Base-by-base conservation (phyloP, 2,113 vertebrate species). In the Psittacula cyanocephala region DNA sequence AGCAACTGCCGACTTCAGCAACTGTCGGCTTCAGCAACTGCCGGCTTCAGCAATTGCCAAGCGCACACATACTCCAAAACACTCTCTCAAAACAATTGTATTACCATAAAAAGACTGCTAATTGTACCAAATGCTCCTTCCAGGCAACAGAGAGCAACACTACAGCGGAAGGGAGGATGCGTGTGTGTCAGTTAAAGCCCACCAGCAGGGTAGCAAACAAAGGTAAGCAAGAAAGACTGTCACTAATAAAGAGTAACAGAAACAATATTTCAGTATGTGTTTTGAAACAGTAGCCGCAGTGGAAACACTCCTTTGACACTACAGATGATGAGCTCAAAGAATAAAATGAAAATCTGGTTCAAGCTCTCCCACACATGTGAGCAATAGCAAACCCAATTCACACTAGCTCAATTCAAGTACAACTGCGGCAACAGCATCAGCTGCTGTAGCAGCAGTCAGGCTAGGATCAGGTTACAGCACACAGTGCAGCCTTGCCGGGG, bases 381-480 rank as follows among this genome's bases (percentile, higher is more conserved):
- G 31, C 28, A 11, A 1, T 8, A 18, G 29, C 4, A 41, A 41
- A 25, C 35, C 4, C 1, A 5, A 43, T 2, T 46, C 29, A 3
- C 37, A 11, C 2, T 1, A 17, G 28, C 3, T 43, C 1, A 6
- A 5, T 3, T 8, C 23, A 39, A 47, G 28, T 1, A 4, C 35
- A 18, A 53, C 23, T 79, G 35, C 35, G 29, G 64, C 49, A 17
- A 9, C 52, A 44, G 37, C 52, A n/a, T 24, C 27, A 13, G 60
- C 24, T 59, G 60, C 55, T 5, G 7, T 4, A 16, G 3, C 19
- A 14, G 65, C 78, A 18, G 13, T 10, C 81, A 18, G n/a, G 52
- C 46, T 0, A 5, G 50, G 59, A 31, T 20, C 41, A 9, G 4
- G 29, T 3, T 0, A 1, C 59, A 8, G 60, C 13, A 2, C 4